Evolutionary conservation across 2,888 invertebrate species (phyloP), one percentile per base, ranked within the genome.

Genomic region (Brachypterus glaber): DNA sequence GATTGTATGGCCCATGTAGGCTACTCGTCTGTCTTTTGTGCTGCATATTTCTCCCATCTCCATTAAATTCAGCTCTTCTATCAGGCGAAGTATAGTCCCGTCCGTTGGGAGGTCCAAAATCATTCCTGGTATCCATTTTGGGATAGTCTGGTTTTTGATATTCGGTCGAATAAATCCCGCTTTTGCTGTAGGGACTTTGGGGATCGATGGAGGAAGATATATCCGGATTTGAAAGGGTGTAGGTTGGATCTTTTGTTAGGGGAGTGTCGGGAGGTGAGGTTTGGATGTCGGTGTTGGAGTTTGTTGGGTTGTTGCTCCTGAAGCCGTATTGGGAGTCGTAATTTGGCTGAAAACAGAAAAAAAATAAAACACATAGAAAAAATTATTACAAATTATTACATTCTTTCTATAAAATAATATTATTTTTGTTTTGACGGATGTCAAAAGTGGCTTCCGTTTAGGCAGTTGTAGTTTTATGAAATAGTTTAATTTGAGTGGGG

Each of bases 241-340:
- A 63, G 7, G 50, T 49, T 14, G 58, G 54, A 31, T 66, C 64
- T 52, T 64, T 64, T 44, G 53, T 46, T 25, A 52, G 36, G 2
- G 52, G 49, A 1, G 51, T 48, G 30, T 51, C 51, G 3, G 54
- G 51, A 4, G 54, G 53, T 7, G 57, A 49, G 1, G 55, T 49
- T 37, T 54, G 53, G 3, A 31, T 25, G 12, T 46, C 43, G 8
- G 32, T 39, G 24, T 40, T 41, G 3, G 33, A 21, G 12, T 46
- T 41, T 7, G 33, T 39, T 18, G 41, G 41, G 34, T 49, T 56
- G 37, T 40, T 51, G 34, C 58, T 59, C 18, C 47, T 44, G 47
- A 66, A 66, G 17, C 65, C 65, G 40, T 65, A 66, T 24, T 65
- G 47, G 2, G 60, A 53, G 37, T 66, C 65, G 37, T 66, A 66